A percentile compares a stretch with the other conserved stretches of the same genome.
Evolutionary conservation across 2,113 vertebrate species (phyloP).

Genomic region (Sapayoa aenigma): DNA sequence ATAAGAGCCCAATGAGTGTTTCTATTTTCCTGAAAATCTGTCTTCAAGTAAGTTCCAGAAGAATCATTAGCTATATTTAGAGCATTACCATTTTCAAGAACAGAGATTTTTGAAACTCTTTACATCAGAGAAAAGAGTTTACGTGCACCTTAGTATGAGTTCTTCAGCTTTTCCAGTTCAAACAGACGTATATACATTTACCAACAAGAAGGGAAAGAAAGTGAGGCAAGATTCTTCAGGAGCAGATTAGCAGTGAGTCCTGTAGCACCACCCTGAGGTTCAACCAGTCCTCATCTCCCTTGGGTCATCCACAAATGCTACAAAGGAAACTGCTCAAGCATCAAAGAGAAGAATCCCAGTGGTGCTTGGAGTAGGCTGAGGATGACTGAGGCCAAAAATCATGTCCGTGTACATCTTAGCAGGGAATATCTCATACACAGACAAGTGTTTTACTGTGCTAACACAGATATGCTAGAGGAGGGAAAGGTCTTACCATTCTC

Average conservation of each 20-base stretch:
- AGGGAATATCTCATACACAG: not conserved
- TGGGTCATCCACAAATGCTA: not conserved
- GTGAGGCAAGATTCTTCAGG: not conserved
- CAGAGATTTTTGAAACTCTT: not conserved
- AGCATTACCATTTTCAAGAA: not conserved
- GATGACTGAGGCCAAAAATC: not conserved
- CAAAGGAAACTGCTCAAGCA: not conserved
- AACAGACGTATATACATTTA: not conserved
- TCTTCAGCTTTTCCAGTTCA: not conserved
- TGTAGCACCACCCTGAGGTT: not conserved
- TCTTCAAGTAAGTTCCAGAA: not conserved
- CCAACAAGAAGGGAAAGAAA: not conserved
- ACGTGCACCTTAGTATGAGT: not conserved
- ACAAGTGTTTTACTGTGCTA: not conserved
- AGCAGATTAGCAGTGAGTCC: not conserved
- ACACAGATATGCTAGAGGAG: not conserved
- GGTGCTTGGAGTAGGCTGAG: not conserved
- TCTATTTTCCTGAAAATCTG: not conserved
- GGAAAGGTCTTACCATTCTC: not conserved
- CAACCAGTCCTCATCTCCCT: not conserved
- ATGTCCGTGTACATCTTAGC: not conserved
- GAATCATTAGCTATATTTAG: not conserved
- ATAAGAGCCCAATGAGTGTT: not conserved
- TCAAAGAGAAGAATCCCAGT: not conserved
- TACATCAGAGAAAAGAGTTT: not conserved